These are phyloP conservation scores for Halictus ligatus DNA, from an alignment of 2,888 invertebrate genomes.

Conservation along the genomic window DNA sequence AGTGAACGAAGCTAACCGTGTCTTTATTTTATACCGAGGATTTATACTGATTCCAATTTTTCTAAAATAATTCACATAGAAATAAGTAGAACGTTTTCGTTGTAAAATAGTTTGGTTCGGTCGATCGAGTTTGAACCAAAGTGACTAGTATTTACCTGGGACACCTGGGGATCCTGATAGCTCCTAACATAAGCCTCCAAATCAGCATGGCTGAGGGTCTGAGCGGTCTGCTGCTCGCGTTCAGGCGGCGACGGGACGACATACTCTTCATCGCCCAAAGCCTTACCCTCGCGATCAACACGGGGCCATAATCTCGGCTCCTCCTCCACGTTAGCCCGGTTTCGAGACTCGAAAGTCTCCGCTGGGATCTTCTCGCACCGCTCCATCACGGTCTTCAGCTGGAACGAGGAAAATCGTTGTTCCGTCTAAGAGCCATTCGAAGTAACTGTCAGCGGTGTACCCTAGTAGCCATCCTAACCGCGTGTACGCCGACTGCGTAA, in stretches of 20 bases:
- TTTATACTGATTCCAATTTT: too few species aligned
- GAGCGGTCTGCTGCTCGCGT: constrained; percentile 85
- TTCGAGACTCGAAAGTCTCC: constrained; percentile 86
- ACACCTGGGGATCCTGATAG: constrained; percentile 85
- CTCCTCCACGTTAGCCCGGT: constrained; percentile 81
- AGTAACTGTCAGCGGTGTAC: constrained; percentile 5
- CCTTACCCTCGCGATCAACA: constrained; percentile 88
- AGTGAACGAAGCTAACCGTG: too few species aligned
- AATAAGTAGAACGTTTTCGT: too few species aligned
- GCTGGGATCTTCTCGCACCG: constrained; percentile 88
- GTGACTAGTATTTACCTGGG: constrained; percentile 73
- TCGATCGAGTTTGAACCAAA: neutral
- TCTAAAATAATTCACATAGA: too few species aligned
- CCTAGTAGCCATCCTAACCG: neutral
- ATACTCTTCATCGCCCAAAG: constrained; percentile 88
- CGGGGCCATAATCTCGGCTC: constrained; percentile 85
- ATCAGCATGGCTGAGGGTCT: constrained; percentile 88
- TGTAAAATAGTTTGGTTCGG: neutral
- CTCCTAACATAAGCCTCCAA: constrained; percentile 89
- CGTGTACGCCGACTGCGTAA: constrained; percentile 28
- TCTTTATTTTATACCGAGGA: too few species aligned
- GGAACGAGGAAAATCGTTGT: constrained; percentile 78
- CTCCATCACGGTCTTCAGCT: constrained; percentile 90
- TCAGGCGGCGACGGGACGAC: constrained; percentile 90
- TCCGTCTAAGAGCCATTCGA: constrained; percentile 32